Evolutionary conservation across 2,888 invertebrate species (phyloP).

Genomic region (Aquatica leii): DNA sequence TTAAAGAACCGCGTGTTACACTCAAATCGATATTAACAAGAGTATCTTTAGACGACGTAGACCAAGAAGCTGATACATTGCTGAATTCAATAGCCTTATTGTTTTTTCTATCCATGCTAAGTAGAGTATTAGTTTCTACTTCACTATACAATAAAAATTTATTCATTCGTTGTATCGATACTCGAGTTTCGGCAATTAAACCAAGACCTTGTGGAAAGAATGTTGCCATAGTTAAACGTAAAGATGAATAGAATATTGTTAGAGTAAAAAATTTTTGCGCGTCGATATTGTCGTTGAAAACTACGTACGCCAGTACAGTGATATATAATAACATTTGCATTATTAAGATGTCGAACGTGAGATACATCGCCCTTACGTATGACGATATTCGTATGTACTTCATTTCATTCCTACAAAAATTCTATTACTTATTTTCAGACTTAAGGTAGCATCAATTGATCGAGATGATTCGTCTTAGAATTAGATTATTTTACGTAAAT

Average conservation of each 20-base stretch:
- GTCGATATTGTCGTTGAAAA: background rate
- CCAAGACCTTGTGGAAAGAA: constrained; percentile 4
- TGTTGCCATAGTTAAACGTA: background rate
- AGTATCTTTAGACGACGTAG: constrained; percentile 60
- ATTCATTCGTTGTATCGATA: background rate
- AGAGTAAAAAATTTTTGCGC: constrained; percentile 1
- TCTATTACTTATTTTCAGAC: no score
- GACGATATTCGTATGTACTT: background rate
- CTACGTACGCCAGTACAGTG: background rate
- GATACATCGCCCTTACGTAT: background rate
- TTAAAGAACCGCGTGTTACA: constrained; percentile 58
- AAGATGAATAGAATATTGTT: background rate
- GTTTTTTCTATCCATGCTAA: constrained; percentile 39
- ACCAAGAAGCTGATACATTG: constrained; percentile 65
- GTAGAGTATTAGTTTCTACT: background rate
- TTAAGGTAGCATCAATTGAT: no score
- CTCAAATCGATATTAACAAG: constrained; percentile 61
- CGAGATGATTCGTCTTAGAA: no score
- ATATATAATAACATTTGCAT: background rate
- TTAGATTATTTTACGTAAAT: no score
- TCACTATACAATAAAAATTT: background rate
- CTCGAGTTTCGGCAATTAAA: background rate
- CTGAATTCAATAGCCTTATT: constrained; percentile 58
- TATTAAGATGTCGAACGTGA: background rate
- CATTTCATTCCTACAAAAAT: constrained; percentile 8